Evolutionary conservation across 2,888 invertebrate species (phyloP).

Genomic region (Lithosia quadra): DNA sequence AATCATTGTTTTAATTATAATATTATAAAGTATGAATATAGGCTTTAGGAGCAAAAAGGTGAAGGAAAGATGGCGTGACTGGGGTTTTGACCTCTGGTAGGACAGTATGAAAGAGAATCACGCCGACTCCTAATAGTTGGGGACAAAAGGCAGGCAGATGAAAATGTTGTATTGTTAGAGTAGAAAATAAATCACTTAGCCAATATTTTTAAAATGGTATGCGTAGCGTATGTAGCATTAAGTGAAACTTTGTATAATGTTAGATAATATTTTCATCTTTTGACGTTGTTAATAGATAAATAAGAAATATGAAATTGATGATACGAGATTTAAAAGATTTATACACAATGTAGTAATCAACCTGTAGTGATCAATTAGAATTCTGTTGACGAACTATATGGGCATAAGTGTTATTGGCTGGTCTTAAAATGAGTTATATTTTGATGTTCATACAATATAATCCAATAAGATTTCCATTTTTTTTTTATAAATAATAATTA

Average conservation of each 20-base stretch:
- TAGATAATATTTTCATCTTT: background rate
- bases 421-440: background rate
- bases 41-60: background rate
- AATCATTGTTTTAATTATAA: conserved; percentile 37
- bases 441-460: too few species aligned
- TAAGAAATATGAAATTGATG: background rate
- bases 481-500: too few species aligned
- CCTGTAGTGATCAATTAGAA: background rate
- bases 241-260: background rate
- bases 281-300: background rate
- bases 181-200: conserved; percentile 17
- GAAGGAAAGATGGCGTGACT: background rate
- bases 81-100: background rate
- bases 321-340: background rate
- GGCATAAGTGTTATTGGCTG: background rate
- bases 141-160: background rate
- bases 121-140: background rate
- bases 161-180: conserved; percentile 1
- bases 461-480: background rate
- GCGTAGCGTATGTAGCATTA: conserved; percentile 1
- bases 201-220: conserved; percentile 21
- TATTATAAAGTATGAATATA: conserved; percentile 5
- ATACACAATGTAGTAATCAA: background rate
- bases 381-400: background rate
- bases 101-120: background rate